Base-by-base conservation (phyloP, 1,140 invertebrate species). In the Drosophila paulistorum region DNA sequence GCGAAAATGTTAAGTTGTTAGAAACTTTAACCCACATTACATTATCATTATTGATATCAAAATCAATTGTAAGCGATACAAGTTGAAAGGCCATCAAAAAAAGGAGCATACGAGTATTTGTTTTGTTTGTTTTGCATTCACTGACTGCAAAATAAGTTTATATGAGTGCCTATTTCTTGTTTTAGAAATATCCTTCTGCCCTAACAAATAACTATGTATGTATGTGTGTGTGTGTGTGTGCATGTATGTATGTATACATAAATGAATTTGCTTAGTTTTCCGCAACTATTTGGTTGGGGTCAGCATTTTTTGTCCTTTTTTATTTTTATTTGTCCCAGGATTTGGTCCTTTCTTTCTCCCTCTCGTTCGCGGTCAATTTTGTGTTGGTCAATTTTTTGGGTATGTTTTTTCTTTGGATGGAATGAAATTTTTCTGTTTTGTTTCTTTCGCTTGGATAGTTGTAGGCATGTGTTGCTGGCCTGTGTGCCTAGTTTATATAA, bases 381-480 rank as follows among this genome's bases (percentile, higher is more conserved):
- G 75, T 59, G 75, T 59, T 67, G 75, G 72, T 61, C 71, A 71
- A 77, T 74, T 77, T 76, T 33, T 30, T 30, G 23, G 48, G 11
- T 63, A n/a, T 33, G 14, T 17, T 54, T 66, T 30, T 51, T 39
- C 33, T 59, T 9, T 33, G 62, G 9, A 48, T 67, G 3, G 51
- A 9, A 42, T 66, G 39, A 39, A 61, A 23, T 14, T 51, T 23
- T 51, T 20, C 11, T 10, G 17, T 51, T 51, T 51, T 11, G 9
- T n/a, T 51, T 48, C 45, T 20, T 17, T 48, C 6, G 45, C 7
- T 51, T 48, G 45, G 45, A 48, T 9, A 48, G 45, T 17, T 48
- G 14, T 17, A 23, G 20, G 45, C 45, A 51, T 55, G 39, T 55
- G 48, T 48, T n/a, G 23, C n/a, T 17, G n/a, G 26, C 14, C 67